Base-by-base conservation (phyloP, 2,888 invertebrate species). In the Dasypogon diadema region DNA sequence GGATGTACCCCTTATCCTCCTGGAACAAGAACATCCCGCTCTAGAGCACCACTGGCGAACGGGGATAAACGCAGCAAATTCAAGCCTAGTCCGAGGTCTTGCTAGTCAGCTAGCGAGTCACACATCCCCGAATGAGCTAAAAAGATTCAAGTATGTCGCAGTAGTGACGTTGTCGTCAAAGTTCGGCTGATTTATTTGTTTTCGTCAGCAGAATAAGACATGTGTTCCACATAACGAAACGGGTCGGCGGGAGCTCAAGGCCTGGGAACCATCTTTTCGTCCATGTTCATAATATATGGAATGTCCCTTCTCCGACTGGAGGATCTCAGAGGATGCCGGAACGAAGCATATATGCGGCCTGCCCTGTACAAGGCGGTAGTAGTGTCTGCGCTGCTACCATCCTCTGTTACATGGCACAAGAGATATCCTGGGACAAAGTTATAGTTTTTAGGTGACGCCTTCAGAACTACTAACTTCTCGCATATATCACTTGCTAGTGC, bases 371-470 rank as follows among this genome's bases (percentile, higher is more conserved):
- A 16, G 54, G 24, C 30, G 68, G 16, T 14, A 63, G 63, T 42
- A 12, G 8, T 3, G 8, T 12, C 2, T n/a, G n/a, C n/a, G n/a
- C n/a, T n/a, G 42, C 42, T 42, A 12, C 30, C 22, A 54, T 26
- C 21, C 54, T 30, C 70, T 22, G 70, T 70, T 54, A 70, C 63
- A 75, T 37, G 42, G 60, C 68, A 77, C 55, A 34, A 68, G 56
- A 76, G 74, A 76, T 75, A 72, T 76, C 75, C 75, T 63, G 76
- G 75, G 76, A 78, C 78, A 76, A 78, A 78, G 78, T 78, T 78
- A 78, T 78, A 78, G 78, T 76, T 78, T 78, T 78, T 78, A 78
- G 78, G 78, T 78, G 78, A 78, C 78, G 78, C 78, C 78, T 78
- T 78, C 78, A 78, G 75, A 78, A 78, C 76, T 78, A 78, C 78